Evolutionary conservation across 2,113 vertebrate species (phyloP), one percentile per base, ranked within the genome.

Genomic region (Sylvietta virens): DNA sequence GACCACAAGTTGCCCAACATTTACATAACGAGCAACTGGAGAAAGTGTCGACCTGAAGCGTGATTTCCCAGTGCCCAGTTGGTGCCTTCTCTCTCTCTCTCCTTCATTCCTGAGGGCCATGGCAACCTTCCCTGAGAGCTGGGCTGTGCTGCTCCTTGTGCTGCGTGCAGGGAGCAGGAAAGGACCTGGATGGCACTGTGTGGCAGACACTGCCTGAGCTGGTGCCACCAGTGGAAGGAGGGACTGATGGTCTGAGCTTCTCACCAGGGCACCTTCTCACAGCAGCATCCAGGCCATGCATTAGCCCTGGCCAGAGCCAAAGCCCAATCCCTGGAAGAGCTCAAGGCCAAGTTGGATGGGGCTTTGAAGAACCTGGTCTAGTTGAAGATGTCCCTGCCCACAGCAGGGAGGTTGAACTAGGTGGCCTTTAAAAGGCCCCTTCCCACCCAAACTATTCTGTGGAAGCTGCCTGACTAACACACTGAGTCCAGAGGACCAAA

Each of bases 131-230:
- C 37, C 31, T 1, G 5, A 16, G 54, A 19, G 50, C 21, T 8
- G 40, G 39, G 73, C 35, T 64, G 40, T 10, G 17, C 22, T 17
- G 33, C 50, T 60, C 3, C 64, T 27, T 62, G 21, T 4, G 0
- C 70, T 35, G 47, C 3, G 0, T 15, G 4, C 19, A 39, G 21
- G 56, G 37, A 56, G 40, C 14, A 11, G 40, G 21, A 60, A 35
- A 37, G 44, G 2, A 0, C 9, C n/a, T 45, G 1, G 0, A 8
- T 2, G 3, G 22, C 5, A 1, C 45, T 1, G 0, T 2, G 11
- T 3, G 5, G 3, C 37, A 44, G 45, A 5, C 0, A 0, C 48
- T 11, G 35, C 15, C 3, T 27, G 67, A 60, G 35, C 39, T 44
- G 71, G 39, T 79, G 39, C 33, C 15, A 4, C 10, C 40, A 30